Evolutionary conservation across 2,113 vertebrate genomes (phyloP).

Genomic region (Lepus europaeus): DNA sequence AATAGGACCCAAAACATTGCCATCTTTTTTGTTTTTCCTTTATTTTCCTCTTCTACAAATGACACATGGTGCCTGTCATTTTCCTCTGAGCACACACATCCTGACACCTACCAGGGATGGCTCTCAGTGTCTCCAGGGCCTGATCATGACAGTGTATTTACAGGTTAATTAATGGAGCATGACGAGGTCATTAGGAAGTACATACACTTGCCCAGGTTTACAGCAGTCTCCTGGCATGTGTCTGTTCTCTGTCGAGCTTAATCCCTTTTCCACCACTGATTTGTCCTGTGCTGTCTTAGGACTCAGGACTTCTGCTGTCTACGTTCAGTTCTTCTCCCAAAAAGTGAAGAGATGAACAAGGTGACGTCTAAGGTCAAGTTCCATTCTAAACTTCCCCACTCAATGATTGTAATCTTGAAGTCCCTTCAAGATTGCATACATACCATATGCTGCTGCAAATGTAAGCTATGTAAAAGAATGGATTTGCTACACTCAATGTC

Average conservation of each 20-base stretch:
- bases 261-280: neutral
- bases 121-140: neutral
- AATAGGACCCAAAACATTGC: neutral
- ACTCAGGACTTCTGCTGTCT: neutral
- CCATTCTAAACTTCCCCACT: neutral
- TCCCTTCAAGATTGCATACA: conserved; percentile 50
- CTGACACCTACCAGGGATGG: neutral
- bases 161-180: neutral
- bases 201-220: neutral
- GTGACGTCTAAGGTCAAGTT: conserved; percentile 18
- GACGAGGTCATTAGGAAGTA: neutral
- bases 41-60: conserved; percentile 56
- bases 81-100: neutral
- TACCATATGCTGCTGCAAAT: conserved; percentile 7
- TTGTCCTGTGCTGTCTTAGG: neutral
- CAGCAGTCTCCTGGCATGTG: neutral
- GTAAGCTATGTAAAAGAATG: neutral
- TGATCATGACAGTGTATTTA: neutral
- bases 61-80: neutral
- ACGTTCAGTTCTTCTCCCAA: neutral
- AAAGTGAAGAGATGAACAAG: neutral
- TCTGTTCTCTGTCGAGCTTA: neutral
- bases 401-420: neutral
- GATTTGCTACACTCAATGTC: neutral
- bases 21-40: neutral